These are phyloP conservation scores for Apteryx owenii DNA, from an alignment of 2,113 vertebrate genomes.

Conservation along the genomic window DNA sequence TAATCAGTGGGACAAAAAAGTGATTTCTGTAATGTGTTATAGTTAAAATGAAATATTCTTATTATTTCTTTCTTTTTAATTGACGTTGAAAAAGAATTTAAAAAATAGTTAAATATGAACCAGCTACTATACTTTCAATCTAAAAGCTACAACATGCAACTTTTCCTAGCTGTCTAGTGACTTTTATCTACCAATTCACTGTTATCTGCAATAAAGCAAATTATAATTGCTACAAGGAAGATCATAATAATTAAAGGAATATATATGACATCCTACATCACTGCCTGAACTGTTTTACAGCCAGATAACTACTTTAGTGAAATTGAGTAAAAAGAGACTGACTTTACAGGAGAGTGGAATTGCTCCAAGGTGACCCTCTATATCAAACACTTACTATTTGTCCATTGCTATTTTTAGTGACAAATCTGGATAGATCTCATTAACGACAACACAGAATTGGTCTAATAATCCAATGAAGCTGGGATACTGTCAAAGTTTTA, in stretches of 20 bases:
- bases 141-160: background rate
- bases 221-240: constrained; percentile 73
- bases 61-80: background rate
- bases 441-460: background rate
- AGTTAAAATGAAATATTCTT: constrained; percentile 29
- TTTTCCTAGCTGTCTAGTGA: constrained; percentile 25
- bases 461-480: constrained; percentile 55
- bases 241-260: constrained; percentile 73
- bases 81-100: background rate
- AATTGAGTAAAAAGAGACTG: constrained; percentile 53
- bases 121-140: background rate
- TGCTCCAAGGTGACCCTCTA: constrained; percentile 50
- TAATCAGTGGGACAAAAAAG: background rate
- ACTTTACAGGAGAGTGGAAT: constrained; percentile 16
- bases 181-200: constrained; percentile 68
- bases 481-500: constrained; percentile 21
- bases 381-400: background rate
- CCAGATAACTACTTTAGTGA: constrained; percentile 36
- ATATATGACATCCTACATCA: constrained; percentile 65
- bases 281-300: constrained; percentile 64
- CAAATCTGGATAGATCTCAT: constrained; percentile 59
- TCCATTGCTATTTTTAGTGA: constrained; percentile 53
- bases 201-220: constrained; percentile 74
- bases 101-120: constrained; percentile 4
- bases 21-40: background rate